Evolutionary conservation across 1,140 invertebrate genomes (phyloP).

Genomic region (Catajapyx aquilonaris): DNA sequence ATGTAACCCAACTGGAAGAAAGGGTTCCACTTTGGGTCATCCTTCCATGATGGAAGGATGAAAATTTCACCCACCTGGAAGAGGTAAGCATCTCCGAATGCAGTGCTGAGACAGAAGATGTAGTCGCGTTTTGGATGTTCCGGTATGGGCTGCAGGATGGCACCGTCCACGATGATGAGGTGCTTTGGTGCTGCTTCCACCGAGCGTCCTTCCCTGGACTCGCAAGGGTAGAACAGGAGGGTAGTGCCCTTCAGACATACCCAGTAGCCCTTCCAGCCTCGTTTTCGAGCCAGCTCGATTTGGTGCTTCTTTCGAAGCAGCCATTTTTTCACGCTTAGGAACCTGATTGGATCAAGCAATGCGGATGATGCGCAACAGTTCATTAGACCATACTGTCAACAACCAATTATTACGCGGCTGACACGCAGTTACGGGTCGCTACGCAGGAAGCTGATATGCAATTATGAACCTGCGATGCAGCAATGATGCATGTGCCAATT

Average conservation of each 20-base stretch:
- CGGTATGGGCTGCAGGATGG: constrained; percentile 94
- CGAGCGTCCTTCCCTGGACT: constrained; percentile 70
- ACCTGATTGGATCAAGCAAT: constrained; percentile 30
- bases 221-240: constrained; percentile 87
- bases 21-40: constrained; percentile 1
- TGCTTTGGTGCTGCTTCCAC: constrained; percentile 84
- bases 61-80: constrained; percentile 55
- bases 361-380: too few species aligned
- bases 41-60: neutral
- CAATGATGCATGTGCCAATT: too few species aligned
- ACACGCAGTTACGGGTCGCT: too few species aligned
- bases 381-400: too few species aligned
- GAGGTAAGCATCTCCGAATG: constrained; percentile 92
- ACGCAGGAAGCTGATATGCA: too few species aligned
- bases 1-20: constrained; percentile 4
- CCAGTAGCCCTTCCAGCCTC: constrained; percentile 97
- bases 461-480: too few species aligned
- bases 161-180: constrained; percentile 89
- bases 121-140: constrained; percentile 95
- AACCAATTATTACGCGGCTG: too few species aligned
- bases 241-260: constrained; percentile 93
- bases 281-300: constrained; percentile 81
- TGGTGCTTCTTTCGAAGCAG: constrained; percentile 87
- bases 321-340: constrained; percentile 97
- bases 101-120: constrained; percentile 93